Base-by-base conservation (phyloP, 2,888 invertebrate genomes). In the Andrena minutula region DNA sequence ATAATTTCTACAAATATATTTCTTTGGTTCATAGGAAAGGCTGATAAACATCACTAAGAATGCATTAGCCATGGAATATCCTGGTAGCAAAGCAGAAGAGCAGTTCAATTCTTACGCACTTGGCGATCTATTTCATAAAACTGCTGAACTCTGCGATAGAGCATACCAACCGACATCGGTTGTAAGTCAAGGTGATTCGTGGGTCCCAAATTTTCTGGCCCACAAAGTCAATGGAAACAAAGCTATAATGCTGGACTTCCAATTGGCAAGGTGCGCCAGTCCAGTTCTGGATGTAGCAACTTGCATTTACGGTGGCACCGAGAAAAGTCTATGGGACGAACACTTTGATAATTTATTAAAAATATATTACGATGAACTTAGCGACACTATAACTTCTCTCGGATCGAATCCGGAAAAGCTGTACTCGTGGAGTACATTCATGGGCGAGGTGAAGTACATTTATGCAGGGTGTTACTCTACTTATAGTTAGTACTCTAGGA, bases 171-270 rank as follows among this genome's bases (percentile, higher is more conserved):
- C 91, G 56, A 92, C 94, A 35, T 92, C 95, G 0, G 96, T 96
- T 0, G 95, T 97, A 35, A 95, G 95, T 0, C 97, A 97, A 78
- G 97, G 97, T 0, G 97, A 97, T 90, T 95, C 95, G 53, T 97
- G 97, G 97, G 95, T 96, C 0, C 96, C 96, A n/a, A 97, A 97
- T 91, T 97, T 97, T 86, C 91, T 97, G 0, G 95, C 95, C 8
- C 95, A 95, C 60, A 94, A 94, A 72, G 66, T 77, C 3, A 65
- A 86, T 0, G 60, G 58, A 20, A 83, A 84, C 7, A 87, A 93
- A 72, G 94, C 95, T 0, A 95, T 95, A 86, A 94, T 97, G 79
- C 96, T 97, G 49, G 97, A 97, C 89, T 97, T 96, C 87, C 97
- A 97, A 91, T 90, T 97, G 61, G 93, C 96, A 0, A 95, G 94